Base-by-base conservation (phyloP, 2,113 vertebrate species). In the Bucco capensis region DNA sequence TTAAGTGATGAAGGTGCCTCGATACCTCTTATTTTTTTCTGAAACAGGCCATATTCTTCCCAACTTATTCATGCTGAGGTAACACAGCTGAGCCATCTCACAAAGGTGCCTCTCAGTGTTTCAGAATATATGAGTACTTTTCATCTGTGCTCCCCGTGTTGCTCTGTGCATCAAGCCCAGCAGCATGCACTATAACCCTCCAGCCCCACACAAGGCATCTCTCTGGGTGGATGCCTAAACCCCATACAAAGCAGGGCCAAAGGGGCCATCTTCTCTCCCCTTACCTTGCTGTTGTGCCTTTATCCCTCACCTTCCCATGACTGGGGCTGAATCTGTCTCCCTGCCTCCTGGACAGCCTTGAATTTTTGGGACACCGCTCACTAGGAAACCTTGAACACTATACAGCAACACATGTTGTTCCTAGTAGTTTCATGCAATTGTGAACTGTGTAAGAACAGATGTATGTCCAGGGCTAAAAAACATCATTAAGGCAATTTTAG, bases 371-470 rank as follows among this genome's bases (percentile, higher is more conserved):
- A 3, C 19, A 49, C 16, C 27, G 69, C 40, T 76, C 6, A 1
- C 12, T 5, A 51, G 64, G 58, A 83, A 19, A 37, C 22, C 14
- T 40, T 51, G 8, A 78, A 21, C 19, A 5, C 23, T 25, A 7
- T 14, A 25, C 28, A 53, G 19, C 14, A 60, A 12, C 0, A 0
- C 1, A 1, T 22, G 5, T 23, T 4, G 1, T 9, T 78, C 61
- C 30, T 24, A 6, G 12, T 13, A 9, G 33, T 62, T 85, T 74
- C 67, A 38, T 33, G 19, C 37, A 53, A 2, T 7, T 50, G 19
- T 2, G 1, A 65, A 42, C 51, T 71, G 12, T 35, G 3, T 40
- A 16, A 86, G 13, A 31, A 38, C 1, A 60, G n/a, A 51, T 13
- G 14, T 12, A 2, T 23, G 37, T 19, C 9, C 1, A 5, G 23